Percentiles rank a stretch among this genome's conserved stretches.
Conservation (phyloP, 2,888 invertebrate species). For the Charanyca ferruginea region DNA sequence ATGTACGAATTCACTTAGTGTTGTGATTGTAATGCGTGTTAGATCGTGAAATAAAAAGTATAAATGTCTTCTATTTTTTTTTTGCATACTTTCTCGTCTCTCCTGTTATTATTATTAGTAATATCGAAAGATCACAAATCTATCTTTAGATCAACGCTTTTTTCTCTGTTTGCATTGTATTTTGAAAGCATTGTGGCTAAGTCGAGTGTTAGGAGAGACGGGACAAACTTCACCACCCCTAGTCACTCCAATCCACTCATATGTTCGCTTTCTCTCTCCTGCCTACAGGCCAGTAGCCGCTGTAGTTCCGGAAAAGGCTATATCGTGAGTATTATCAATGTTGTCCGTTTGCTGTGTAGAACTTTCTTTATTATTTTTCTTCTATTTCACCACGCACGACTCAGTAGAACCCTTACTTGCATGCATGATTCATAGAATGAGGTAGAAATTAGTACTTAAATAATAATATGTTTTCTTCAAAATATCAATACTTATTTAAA, state of each 20-base stretch:
- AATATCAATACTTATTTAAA: background rate
- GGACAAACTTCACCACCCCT: slow-evolving; percentile 81
- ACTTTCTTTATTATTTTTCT: slow-evolving; percentile 58
- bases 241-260: slow-evolving; percentile 88
- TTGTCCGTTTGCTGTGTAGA: slow-evolving; percentile 81
- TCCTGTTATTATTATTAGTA: slow-evolving; percentile 63
- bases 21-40: slow-evolving; percentile 78
- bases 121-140: slow-evolving; percentile 23
- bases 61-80: slow-evolving; percentile 72
- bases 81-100: slow-evolving; percentile 80
- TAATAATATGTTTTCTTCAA: slow-evolving; percentile 11
- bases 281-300: slow-evolving; percentile 96
- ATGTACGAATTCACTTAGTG: slow-evolving; percentile 76
- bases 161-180: slow-evolving; percentile 48
- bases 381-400: slow-evolving; percentile 72
- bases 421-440: slow-evolving; percentile 57
- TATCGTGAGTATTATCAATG: slow-evolving; percentile 95
- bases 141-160: slow-evolving; percentile 38
- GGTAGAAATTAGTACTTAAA: slow-evolving; percentile 17
- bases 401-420: slow-evolving; percentile 66
- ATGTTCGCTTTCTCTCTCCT: slow-evolving; percentile 91
- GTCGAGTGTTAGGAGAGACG: slow-evolving; percentile 80
- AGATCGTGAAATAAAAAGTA: slow-evolving; percentile 67
- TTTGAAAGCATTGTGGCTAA: slow-evolving; percentile 52
- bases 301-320: slow-evolving; percentile 98